phyloP scores from a whole-genome alignment of 1,140 invertebrate species.

The Rhagoletis zephyria region DNA sequence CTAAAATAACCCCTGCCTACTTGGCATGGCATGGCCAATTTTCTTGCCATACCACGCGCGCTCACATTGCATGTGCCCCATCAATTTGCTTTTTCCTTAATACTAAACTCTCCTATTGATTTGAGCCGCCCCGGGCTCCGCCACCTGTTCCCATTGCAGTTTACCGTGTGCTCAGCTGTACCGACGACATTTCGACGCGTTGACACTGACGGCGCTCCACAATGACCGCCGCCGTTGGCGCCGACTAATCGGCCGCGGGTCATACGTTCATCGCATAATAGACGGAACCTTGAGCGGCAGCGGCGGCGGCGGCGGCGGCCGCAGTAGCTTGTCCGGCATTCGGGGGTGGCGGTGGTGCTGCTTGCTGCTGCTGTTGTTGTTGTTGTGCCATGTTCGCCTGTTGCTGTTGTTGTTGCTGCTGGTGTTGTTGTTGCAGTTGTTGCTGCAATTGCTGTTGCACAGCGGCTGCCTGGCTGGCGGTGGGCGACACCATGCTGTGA shows the following conservation, averaged over 20 bases:
- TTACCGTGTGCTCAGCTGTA: constrained; percentile 65
- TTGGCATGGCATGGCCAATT: background rate
- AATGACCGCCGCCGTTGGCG: constrained; percentile 71
- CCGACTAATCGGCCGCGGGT: constrained; percentile 72
- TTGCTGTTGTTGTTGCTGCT: constrained; percentile 61
- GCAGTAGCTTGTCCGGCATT: constrained; percentile 8
- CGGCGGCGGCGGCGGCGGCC: constrained; percentile 55
- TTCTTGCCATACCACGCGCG: background rate
- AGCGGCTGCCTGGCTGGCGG: constrained; percentile 65
- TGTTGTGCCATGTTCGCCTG: constrained; percentile 62
- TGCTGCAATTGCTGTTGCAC: constrained; percentile 53
- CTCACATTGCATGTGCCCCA: background rate
- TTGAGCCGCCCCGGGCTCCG: background rate
- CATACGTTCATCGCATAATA: constrained; percentile 75
- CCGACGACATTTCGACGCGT: constrained; percentile 72
- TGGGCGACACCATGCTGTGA: constrained; percentile 74
- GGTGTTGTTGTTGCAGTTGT: constrained; percentile 58
- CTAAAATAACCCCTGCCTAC: background rate
- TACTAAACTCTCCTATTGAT: background rate
- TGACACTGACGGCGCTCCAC: constrained; percentile 73
- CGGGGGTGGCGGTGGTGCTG: constrained; percentile 56
- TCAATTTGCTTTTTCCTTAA: background rate
- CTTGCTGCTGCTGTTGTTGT: constrained; percentile 58
- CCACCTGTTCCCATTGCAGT: constrained; percentile 36
- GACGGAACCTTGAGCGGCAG: constrained; percentile 69